Conservation (phyloP, 2,113 vertebrate genomes). For the Microcebus griseorufus region DNA sequence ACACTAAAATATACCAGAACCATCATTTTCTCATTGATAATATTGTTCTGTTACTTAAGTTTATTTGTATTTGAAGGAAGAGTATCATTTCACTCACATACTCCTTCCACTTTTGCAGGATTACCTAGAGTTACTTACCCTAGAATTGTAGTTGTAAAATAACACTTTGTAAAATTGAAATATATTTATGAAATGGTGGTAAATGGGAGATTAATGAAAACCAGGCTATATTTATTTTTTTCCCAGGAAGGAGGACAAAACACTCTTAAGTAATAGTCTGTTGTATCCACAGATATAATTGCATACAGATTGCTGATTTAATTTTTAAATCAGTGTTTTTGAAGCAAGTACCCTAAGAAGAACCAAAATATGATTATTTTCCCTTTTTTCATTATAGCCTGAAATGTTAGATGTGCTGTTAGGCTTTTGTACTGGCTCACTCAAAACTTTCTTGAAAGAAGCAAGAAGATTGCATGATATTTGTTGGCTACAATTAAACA, state of each 20-base stretch:
- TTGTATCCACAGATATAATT: constrained; percentile 1
- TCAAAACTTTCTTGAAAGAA: constrained; percentile 26
- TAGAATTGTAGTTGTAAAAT: background rate
- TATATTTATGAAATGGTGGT: constrained; percentile 7
- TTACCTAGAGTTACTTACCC: background rate
- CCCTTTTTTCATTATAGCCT: background rate
- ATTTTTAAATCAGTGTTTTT: constrained; percentile 40
- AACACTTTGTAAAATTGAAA: background rate
- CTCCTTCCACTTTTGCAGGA: background rate
- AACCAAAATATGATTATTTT: background rate
- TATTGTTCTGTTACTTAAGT: background rate
- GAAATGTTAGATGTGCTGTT: background rate
- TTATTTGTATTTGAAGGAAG: background rate
- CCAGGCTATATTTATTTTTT: background rate
- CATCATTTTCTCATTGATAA: background rate
- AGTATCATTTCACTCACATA: background rate
- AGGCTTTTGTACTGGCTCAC: background rate
- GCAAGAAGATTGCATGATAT: constrained; percentile 23
- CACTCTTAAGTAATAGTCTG: background rate
- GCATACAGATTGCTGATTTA: constrained; percentile 45
- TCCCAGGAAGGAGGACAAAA: background rate
- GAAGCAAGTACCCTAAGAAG: background rate
- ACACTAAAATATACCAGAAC: background rate
- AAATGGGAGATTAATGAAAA: constrained; percentile 30
- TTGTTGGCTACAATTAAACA: constrained; percentile 32